Conservation (phyloP, 92 coral and sea anemone species). For the Actinostola sp. region DNA sequence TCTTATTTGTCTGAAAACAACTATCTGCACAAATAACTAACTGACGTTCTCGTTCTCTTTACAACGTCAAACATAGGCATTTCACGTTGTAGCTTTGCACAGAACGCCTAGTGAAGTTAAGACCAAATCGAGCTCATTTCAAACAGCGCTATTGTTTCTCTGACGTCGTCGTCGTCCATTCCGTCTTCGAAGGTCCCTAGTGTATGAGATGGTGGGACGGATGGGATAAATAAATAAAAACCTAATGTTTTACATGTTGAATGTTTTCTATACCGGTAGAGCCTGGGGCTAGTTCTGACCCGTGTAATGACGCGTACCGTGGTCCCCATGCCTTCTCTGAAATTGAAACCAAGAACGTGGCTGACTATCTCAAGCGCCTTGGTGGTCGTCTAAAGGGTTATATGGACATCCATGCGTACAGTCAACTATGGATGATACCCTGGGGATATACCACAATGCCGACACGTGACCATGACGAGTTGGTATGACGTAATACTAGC, state of each 20-base stretch:
- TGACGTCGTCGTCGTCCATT: no score
- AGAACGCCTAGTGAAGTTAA: no score
- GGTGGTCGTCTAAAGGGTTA: constrained; percentile 61
- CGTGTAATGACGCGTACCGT: constrained; percentile 69
- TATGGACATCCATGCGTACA: constrained; percentile 84
- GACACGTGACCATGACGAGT: constrained; percentile 54
- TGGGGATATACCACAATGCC: constrained; percentile 63
- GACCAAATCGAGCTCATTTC: no score
- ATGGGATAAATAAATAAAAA: background rate
- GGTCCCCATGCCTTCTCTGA: constrained; percentile 77
- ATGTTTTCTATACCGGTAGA: constrained; percentile 14
- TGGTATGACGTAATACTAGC: constrained; percentile 51
- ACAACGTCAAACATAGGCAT: no score
- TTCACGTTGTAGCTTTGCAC: no score
- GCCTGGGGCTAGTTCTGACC: constrained; percentile 65
- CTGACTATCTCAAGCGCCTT: constrained; percentile 41
- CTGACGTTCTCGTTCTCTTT: no score
- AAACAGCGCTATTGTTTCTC: no score
- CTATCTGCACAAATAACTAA: no score
- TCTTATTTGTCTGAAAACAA: no score
- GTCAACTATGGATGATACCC: constrained; percentile 87
- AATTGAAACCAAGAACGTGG: constrained; percentile 65
- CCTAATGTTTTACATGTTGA: no score
- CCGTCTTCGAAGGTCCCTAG: no score
- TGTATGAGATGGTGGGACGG: no score